Evolutionary conservation across 2,888 invertebrate genomes (phyloP).

Genomic region (Drosophila eohydei): DNA sequence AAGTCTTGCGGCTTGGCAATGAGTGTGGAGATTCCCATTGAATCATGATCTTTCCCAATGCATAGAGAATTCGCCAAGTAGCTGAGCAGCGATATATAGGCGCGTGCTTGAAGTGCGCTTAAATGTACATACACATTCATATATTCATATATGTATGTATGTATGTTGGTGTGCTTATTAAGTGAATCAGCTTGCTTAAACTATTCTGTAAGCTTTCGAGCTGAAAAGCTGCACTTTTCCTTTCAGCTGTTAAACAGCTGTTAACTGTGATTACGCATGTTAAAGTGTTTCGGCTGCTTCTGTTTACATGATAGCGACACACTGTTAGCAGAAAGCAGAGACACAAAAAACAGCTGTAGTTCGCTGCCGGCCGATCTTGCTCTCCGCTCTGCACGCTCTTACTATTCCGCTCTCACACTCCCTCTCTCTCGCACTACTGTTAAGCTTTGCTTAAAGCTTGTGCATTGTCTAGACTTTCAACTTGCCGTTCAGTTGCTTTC

Average conservation of each 20-base stretch:
- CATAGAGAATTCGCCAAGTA: slow-evolving; percentile 27
- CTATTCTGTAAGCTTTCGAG: slow-evolving; percentile 35
- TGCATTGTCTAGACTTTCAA: slow-evolving; percentile 45
- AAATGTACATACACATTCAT: slow-evolving; percentile 8
- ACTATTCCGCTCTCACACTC: slow-evolving; percentile 12
- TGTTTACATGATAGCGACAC: neutral
- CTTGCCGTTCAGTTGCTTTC: slow-evolving; percentile 59
- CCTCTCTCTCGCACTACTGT: neutral
- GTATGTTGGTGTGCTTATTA: slow-evolving; percentile 6
- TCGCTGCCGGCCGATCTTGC: slow-evolving; percentile 14
- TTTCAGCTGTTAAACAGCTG: slow-evolving; percentile 46
- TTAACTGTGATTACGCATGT: neutral
- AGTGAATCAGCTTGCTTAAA: slow-evolving; percentile 25
- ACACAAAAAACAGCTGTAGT: slow-evolving; percentile 44
- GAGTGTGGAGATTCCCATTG: slow-evolving; percentile 55
- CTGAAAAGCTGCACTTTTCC: slow-evolving; percentile 49
- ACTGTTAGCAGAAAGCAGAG: slow-evolving; percentile 6
- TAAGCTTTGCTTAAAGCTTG: slow-evolving; percentile 66
- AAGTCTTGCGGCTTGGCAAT: slow-evolving; percentile 37
- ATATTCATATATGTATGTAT: neutral
- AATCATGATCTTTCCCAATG: slow-evolving; percentile 64
- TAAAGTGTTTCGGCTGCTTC: neutral
- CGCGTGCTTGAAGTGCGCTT: slow-evolving; percentile 61
- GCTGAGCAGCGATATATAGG: slow-evolving; percentile 35
- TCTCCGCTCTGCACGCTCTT: slow-evolving; percentile 8